Evolutionary conservation across 2,113 vertebrate genomes (phyloP).

Genomic region (Colaptes auratus): DNA sequence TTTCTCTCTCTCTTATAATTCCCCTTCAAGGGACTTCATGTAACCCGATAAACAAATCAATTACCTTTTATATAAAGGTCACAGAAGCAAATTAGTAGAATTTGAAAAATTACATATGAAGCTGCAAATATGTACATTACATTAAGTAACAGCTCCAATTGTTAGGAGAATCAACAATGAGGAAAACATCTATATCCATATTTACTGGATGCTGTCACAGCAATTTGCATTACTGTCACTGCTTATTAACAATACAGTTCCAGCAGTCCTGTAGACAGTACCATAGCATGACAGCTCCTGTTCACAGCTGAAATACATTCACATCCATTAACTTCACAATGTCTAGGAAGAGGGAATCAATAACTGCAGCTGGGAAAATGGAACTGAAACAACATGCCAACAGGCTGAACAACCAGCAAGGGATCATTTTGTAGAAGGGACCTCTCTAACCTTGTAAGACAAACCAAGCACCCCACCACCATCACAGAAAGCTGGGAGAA

Average conservation of each 20-base stretch:
- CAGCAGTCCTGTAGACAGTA: background rate
- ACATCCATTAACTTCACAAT: background rate
- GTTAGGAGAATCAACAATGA: background rate
- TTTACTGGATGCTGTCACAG: background rate
- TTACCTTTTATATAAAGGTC: background rate
- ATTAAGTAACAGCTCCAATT: background rate
- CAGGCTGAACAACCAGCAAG: background rate
- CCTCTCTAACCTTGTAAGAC: background rate
- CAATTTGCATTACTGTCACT: background rate
- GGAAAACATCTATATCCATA: background rate
- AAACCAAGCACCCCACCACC: background rate
- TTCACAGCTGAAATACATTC: background rate
- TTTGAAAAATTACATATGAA: background rate
- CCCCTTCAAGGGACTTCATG: background rate
- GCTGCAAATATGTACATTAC: background rate
- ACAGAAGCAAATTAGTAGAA: background rate
- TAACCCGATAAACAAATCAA: background rate
- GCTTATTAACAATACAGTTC: background rate
- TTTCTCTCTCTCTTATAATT: background rate
- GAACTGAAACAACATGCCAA: background rate
- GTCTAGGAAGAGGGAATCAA: fast-evolving
- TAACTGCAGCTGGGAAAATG: background rate
- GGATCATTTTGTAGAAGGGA: background rate
- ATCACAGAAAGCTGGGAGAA: background rate
- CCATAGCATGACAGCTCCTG: background rate